Evolutionary conservation across 2,888 invertebrate genomes (phyloP).

Genomic region (Thecophora atra): DNA sequence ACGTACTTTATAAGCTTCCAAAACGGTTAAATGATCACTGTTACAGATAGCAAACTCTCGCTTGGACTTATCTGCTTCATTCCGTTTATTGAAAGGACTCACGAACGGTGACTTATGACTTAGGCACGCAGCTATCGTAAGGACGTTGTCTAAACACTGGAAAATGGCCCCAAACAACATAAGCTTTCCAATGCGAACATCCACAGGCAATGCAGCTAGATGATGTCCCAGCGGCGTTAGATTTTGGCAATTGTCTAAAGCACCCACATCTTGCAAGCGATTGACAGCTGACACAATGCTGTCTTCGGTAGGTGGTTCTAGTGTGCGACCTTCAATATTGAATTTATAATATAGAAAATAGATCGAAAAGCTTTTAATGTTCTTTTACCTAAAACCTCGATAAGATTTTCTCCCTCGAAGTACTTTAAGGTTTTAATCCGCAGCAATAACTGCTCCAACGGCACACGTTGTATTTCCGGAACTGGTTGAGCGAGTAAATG

Average conservation of each 20-base stretch:
- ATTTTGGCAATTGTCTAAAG: constrained; percentile 76
- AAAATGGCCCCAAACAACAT: constrained; percentile 92
- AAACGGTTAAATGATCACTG: constrained; percentile 89
- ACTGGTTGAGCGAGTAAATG: constrained; percentile 79
- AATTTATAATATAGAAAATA: neutral
- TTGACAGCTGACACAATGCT: constrained; percentile 76
- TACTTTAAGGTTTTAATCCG: constrained; percentile 75
- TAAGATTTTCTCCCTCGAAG: constrained; percentile 55
- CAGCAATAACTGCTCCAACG: constrained; percentile 82
- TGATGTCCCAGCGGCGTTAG: constrained; percentile 89
- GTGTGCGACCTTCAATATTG: constrained; percentile 59
- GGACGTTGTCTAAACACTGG: constrained; percentile 88
- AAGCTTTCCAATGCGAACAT: constrained; percentile 90
- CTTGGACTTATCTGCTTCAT: constrained; percentile 77
- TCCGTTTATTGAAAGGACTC: constrained; percentile 76
- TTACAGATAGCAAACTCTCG: constrained; percentile 79
- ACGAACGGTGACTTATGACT: constrained; percentile 84
- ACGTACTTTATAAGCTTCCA: constrained; percentile 82
- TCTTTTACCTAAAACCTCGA: constrained; percentile 54
- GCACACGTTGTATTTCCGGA: constrained; percentile 90
- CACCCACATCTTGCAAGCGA: constrained; percentile 80
- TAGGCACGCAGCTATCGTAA: constrained; percentile 88
- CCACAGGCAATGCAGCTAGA: constrained; percentile 87
- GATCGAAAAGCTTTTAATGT: neutral
- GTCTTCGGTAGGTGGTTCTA: constrained; percentile 78